A percentile compares a stretch with the other conserved stretches of the same genome.
Conservation (phyloP, 37 sponge, comb jelly and placozoan species). For the Oscarella lobularis region DNA sequence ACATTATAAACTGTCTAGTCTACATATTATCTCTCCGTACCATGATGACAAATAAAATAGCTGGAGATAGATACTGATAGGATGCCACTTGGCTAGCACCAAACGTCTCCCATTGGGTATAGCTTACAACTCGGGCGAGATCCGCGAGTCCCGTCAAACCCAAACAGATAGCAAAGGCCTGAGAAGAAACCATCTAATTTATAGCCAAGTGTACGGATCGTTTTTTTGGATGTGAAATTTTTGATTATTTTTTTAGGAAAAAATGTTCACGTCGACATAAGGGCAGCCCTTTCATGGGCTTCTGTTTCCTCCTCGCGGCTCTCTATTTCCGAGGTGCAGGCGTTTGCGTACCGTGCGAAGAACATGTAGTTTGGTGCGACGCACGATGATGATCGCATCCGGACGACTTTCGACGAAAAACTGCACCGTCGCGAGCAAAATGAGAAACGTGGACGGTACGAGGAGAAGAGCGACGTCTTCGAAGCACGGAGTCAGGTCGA, state of each 20-base stretch:
- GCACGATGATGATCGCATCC: neutral
- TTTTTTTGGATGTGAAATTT: too few species aligned
- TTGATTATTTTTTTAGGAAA: too few species aligned
- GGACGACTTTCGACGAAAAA: neutral
- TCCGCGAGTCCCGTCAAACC: neutral
- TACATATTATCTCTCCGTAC: too few species aligned
- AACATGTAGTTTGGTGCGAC: neutral
- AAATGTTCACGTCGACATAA: too few species aligned
- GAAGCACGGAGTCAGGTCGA: constrained; percentile 74
- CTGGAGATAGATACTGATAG: neutral
- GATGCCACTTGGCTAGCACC: neutral
- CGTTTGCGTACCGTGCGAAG: neutral
- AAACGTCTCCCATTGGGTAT: neutral
- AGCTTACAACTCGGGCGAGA: neutral
- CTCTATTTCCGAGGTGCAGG: too few species aligned
- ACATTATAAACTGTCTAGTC: neutral
- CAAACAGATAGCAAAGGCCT: neutral
- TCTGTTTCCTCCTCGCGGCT: too few species aligned
- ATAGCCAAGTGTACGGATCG: too few species aligned
- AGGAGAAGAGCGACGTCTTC: constrained; percentile 56
- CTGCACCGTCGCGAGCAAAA: neutral
- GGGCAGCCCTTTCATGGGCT: too few species aligned
- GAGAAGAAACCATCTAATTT: neutral
- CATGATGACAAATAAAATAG: too few species aligned
- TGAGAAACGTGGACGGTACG: neutral